These are phyloP conservation scores for Chelmon rostratus DNA, from an alignment of 2,797 vertebrate genomes.

Conservation along the genomic window DNA sequence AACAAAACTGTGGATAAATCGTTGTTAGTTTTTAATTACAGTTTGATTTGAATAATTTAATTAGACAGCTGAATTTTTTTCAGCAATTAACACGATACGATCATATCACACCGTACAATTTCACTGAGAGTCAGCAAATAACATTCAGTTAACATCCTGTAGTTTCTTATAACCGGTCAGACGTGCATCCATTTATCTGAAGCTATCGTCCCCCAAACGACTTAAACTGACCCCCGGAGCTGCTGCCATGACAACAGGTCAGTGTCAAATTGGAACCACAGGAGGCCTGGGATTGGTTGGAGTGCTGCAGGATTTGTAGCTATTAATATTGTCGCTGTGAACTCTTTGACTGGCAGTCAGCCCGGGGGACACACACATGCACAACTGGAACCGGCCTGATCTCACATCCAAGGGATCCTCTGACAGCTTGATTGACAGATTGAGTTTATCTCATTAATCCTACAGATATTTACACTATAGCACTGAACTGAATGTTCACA, in stretches of 20 bases:
- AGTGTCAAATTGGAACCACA: slow-evolving; percentile 32
- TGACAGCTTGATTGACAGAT: slow-evolving; percentile 54
- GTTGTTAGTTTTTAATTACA: neutral
- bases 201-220: neutral
- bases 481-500: slow-evolving; percentile 8
- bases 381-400: slow-evolving; percentile 22
- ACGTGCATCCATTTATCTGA: slow-evolving; percentile 8
- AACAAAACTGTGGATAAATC: neutral
- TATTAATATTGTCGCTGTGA: slow-evolving; percentile 51
- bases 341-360: slow-evolving; percentile 47
- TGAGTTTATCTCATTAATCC: slow-evolving; percentile 60
- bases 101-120: neutral
- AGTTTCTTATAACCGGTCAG: slow-evolving; percentile 10
- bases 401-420: slow-evolving; percentile 15
- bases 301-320: slow-evolving; percentile 46
- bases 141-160: neutral
- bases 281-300: slow-evolving; percentile 44
- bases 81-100: neutral
- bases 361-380: neutral
- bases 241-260: slow-evolving; percentile 58
- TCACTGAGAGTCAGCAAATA: neutral
- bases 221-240: slow-evolving; percentile 29
- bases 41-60: neutral
- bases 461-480: slow-evolving; percentile 18
- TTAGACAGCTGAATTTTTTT: neutral